Evolutionary conservation across 1,140 invertebrate genomes (phyloP).

Genomic region (Campoletis sonorensis): DNA sequence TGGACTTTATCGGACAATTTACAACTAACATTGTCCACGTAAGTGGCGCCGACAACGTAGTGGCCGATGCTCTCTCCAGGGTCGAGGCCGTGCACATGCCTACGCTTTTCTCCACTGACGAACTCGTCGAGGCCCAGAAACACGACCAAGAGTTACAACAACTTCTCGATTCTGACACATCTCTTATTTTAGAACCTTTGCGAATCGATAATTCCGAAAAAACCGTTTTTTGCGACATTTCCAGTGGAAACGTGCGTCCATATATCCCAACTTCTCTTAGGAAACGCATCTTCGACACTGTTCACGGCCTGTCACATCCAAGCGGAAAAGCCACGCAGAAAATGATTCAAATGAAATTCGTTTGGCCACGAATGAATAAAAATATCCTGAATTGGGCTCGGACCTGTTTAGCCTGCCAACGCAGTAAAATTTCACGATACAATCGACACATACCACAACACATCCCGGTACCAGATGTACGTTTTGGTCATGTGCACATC

Average conservation of each 20-base stretch:
- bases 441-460: conserved; percentile 1
- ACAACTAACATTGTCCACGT: conserved; percentile 23
- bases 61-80: conserved; percentile 18
- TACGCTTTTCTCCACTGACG: not conserved
- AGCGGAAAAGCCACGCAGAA: conserved; percentile 49
- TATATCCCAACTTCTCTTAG: conserved; percentile 56
- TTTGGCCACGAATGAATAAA: conserved; percentile 54
- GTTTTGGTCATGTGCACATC: conserved; percentile 68
- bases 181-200: not conserved
- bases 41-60: not conserved
- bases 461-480: conserved; percentile 36
- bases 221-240: conserved; percentile 59
- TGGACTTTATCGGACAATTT: conserved; percentile 23
- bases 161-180: not conserved
- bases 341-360: conserved; percentile 36
- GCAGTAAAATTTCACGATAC: conserved; percentile 44
- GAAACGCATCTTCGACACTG: conserved; percentile 46
- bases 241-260: conserved; percentile 48
- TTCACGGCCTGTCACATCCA: conserved; percentile 59
- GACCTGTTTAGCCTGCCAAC: conserved; percentile 51
- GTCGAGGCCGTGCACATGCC: conserved; percentile 5
- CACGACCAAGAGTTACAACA: not conserved
- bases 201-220: conserved; percentile 15
- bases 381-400: conserved; percentile 51
- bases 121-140: not conserved